These are phyloP conservation scores for Choloepus didactylus DNA, from an alignment of 2,797 vertebrate genomes.

Conservation along the genomic window DNA sequence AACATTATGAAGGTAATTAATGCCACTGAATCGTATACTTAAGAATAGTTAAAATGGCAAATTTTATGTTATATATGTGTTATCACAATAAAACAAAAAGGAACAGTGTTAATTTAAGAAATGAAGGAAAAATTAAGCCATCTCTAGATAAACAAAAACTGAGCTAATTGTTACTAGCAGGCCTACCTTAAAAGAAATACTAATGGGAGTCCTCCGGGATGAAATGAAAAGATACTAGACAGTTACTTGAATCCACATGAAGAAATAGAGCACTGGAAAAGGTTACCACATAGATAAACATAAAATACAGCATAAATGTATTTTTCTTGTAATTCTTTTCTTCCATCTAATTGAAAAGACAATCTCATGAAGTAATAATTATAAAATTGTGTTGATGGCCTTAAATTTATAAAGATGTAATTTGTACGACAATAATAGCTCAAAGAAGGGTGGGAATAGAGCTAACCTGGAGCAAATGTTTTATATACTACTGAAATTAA, in stretches of 20 bases:
- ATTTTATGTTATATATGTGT: no score
- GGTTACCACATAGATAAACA: background rate
- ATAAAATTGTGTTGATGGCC: background rate
- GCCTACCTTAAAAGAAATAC: no score
- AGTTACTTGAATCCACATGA: background rate
- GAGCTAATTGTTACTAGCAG: no score
- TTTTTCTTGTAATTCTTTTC: background rate
- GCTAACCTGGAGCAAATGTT: background rate
- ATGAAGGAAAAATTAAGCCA: no score
- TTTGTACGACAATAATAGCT: background rate
- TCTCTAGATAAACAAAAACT: no score
- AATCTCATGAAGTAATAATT: background rate
- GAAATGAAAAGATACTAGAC: no score
- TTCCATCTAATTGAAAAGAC: conserved; percentile 3
- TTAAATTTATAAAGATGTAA: background rate
- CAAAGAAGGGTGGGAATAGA: background rate
- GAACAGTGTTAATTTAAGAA: no score
- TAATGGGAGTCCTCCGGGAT: no score
- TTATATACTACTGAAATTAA: background rate
- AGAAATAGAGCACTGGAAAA: background rate
- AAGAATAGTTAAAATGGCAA: no score
- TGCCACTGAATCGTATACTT: no score
- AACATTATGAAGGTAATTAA: no score
- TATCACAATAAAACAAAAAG: no score
- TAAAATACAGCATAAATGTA: background rate